phyloP scores from a whole-genome alignment of 2,888 invertebrate species.

The Pyralis farinalis region DNA sequence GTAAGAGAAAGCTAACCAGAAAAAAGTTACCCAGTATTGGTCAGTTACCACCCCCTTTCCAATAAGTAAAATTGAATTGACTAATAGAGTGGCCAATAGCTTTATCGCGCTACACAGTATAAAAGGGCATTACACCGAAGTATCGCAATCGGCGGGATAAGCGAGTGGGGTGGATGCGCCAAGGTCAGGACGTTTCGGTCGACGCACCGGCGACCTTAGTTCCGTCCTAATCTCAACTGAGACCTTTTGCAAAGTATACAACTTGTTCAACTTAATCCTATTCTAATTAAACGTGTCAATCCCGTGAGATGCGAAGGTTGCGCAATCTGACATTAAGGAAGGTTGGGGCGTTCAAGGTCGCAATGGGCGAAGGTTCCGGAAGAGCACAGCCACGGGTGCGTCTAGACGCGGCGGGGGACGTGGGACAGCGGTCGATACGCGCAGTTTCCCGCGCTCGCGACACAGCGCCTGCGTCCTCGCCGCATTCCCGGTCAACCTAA shows the following conservation, averaged over 20 bases:
- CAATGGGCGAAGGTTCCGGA: conserved; percentile 74
- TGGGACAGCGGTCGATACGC: conserved; percentile 70
- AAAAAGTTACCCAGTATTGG: neutral
- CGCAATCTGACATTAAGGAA: conserved; percentile 72
- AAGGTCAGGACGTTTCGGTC: conserved; percentile 68
- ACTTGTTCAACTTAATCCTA: conserved; percentile 26
- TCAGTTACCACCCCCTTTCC: neutral
- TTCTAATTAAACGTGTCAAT: conserved; percentile 50
- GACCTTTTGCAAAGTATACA: conserved; percentile 25
- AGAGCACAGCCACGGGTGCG: conserved; percentile 69
- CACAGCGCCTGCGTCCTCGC: conserved; percentile 67
- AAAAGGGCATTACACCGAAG: neutral
- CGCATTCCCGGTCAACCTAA: conserved; percentile 44
- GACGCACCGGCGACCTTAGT: conserved; percentile 54
- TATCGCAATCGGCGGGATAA: conserved; percentile 45
- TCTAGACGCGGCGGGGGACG: conserved; percentile 72
- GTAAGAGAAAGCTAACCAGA: too few relatives aligned
- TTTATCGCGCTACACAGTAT: neutral
- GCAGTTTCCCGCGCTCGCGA: conserved; percentile 75
- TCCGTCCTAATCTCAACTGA: conserved; percentile 29
- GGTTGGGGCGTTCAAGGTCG: conserved; percentile 79
- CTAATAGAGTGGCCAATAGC: neutral
- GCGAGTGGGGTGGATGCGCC: conserved; percentile 54
- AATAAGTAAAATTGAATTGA: neutral
- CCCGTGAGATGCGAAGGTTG: conserved; percentile 45